Evolutionary conservation across 92 coral and sea anemone genomes (phyloP).

Genomic region (Heteractis magnifica): DNA sequence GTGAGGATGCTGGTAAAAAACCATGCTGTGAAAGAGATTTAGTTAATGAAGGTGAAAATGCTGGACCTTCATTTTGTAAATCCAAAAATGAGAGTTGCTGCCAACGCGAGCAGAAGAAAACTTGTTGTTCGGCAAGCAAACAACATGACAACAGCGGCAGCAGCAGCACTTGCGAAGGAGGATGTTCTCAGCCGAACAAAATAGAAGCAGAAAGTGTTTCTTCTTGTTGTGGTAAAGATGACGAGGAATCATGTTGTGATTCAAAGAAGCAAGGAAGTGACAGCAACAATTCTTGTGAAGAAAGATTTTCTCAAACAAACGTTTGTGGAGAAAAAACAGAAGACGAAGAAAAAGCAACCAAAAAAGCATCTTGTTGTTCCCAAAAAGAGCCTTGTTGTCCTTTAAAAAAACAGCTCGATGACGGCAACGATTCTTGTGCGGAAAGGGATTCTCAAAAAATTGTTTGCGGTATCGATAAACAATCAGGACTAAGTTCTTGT

Average conservation of each 20-base stretch:
- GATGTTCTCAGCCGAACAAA: background rate
- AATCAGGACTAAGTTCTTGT: background rate
- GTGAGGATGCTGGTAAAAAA: background rate
- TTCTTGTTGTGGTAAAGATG: background rate
- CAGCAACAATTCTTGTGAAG: too few species aligned
- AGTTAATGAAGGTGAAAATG: background rate
- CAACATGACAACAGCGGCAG: too few species aligned
- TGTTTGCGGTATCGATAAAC: background rate
- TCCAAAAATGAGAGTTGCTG: too few species aligned
- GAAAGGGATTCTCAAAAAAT: background rate
- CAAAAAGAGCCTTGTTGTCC: background rate
- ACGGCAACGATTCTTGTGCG: background rate
- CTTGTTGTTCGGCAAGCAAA: too few species aligned
- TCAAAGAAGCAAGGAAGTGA: background rate
- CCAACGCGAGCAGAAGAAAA: too few species aligned
- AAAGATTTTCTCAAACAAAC: background rate
- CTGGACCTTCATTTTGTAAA: background rate
- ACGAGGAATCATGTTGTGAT: background rate
- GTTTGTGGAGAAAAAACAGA: background rate
- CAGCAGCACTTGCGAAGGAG: too few species aligned
- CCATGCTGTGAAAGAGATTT: background rate
- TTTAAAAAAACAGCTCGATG: background rate
- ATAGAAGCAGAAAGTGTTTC: background rate
- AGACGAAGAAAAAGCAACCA: background rate
- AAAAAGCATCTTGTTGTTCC: background rate